These are phyloP conservation scores for Ciconia maguari DNA, from an alignment of 2,113 vertebrate genomes.

Conservation along the genomic window DNA sequence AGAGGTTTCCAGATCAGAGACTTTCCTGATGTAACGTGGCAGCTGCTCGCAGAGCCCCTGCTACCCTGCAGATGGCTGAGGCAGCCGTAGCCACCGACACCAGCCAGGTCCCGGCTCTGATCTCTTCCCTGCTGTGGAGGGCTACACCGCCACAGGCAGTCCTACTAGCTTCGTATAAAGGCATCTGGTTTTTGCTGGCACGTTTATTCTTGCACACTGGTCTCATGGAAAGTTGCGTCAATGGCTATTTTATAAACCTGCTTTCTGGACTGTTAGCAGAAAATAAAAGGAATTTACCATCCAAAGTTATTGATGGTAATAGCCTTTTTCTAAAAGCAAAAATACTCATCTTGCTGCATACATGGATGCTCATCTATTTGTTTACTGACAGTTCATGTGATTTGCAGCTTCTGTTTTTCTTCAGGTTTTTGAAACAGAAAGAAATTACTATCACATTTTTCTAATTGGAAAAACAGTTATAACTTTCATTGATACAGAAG, in stretches of 20 bases:
- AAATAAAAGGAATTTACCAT: neutral
- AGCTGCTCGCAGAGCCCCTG: neutral
- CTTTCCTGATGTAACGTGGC: neutral
- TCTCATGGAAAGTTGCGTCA: neutral
- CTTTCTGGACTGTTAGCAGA: neutral
- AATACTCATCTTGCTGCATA: neutral
- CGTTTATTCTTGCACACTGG: neutral
- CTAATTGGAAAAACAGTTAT: neutral
- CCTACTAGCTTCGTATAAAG: neutral
- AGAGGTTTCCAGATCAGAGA: neutral
- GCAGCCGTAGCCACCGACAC: rapidly evolving
- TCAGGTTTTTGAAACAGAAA: neutral
- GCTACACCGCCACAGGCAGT: rapidly evolving
- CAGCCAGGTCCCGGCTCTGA: neutral
- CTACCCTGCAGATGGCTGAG: neutral
- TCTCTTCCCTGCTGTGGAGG: neutral
- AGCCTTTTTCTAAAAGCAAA: neutral
- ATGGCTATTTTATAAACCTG: neutral
- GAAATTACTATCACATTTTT: neutral
- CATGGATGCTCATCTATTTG: neutral
- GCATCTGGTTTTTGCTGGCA: neutral
- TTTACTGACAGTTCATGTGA: neutral
- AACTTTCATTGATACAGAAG: neutral
- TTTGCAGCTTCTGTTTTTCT: neutral
- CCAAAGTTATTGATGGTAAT: neutral